These are phyloP conservation scores for Pimpla rufipes DNA, from an alignment of 2,888 invertebrate genomes.

Conservation along the genomic window DNA sequence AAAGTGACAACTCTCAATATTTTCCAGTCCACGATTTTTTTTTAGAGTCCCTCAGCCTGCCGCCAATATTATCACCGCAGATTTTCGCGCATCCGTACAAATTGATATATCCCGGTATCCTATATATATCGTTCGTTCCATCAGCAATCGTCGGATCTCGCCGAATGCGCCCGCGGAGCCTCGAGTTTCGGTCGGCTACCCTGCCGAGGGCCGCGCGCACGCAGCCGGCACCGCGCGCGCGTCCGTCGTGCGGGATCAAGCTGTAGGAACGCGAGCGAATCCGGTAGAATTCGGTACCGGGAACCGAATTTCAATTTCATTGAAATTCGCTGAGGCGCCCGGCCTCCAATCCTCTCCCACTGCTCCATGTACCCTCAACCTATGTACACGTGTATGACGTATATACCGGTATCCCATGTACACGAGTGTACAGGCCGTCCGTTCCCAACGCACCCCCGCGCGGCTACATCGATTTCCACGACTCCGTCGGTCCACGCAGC, in stretches of 20 bases:
- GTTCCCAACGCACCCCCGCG: conserved; percentile 51
- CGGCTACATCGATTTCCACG: conserved; percentile 65
- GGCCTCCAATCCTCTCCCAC: conserved; percentile 31
- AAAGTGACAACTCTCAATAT: no score
- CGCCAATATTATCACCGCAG: no score
- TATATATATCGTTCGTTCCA: conserved; percentile 47
- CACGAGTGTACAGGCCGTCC: conserved; percentile 12
- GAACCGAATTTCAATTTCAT: conserved; percentile 72
- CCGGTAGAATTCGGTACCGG: conserved; percentile 66
- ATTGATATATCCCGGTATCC: no score
- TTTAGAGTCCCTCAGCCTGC: no score
- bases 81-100: no score
- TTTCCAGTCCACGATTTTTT: no score
- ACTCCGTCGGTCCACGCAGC: conserved; percentile 16
- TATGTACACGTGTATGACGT: conserved; percentile 4
- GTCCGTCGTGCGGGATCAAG: conserved; percentile 58
- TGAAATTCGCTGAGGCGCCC: conserved; percentile 67
- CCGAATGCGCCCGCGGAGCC: background rate
- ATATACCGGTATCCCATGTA: background rate
- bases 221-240: conserved; percentile 48
- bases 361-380: conserved; percentile 33
- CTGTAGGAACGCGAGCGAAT: conserved; percentile 62
- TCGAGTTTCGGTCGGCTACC: conserved; percentile 46
- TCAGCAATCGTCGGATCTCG: conserved; percentile 55
- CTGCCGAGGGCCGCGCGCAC: conserved; percentile 31